Evolutionary conservation across 2,113 vertebrate genomes (phyloP).

Genomic region (Choloepus hoffmanni): DNA sequence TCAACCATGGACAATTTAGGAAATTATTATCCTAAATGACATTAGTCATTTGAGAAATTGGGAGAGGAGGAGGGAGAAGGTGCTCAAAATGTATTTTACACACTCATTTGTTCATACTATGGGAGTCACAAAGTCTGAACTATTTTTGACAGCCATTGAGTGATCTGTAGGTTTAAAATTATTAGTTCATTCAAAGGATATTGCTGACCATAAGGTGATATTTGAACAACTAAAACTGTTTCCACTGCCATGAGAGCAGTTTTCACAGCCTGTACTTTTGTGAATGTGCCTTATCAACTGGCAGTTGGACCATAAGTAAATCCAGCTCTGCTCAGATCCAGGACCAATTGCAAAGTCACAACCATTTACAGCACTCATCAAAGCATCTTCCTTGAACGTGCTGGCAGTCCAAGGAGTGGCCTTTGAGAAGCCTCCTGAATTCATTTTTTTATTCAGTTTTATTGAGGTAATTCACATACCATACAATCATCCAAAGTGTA

Average conservation of each 20-base stretch:
- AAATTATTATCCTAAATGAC: background rate
- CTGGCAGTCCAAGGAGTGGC: background rate
- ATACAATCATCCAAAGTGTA: no score
- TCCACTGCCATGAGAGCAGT: background rate
- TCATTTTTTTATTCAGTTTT: background rate
- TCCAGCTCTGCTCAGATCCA: background rate
- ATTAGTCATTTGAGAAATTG: background rate
- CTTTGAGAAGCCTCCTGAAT: background rate
- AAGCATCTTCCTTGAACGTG: no score
- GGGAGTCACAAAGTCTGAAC: background rate
- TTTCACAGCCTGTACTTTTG: background rate
- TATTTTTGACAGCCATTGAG: background rate
- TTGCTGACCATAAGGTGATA: background rate
- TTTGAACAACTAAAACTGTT: background rate
- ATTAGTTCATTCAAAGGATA: background rate
- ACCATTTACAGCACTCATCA: background rate
- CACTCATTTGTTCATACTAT: background rate
- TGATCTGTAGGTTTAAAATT: background rate
- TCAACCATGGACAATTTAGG: background rate
- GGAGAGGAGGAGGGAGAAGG: background rate
- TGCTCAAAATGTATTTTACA: background rate
- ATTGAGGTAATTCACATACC: no score
- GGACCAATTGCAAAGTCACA: background rate
- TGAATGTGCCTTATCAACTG: accelerated
- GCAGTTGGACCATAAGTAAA: accelerated